phyloP scores from a whole-genome alignment of 2,113 vertebrate genomes.

The Fregetta grallaria region DNA sequence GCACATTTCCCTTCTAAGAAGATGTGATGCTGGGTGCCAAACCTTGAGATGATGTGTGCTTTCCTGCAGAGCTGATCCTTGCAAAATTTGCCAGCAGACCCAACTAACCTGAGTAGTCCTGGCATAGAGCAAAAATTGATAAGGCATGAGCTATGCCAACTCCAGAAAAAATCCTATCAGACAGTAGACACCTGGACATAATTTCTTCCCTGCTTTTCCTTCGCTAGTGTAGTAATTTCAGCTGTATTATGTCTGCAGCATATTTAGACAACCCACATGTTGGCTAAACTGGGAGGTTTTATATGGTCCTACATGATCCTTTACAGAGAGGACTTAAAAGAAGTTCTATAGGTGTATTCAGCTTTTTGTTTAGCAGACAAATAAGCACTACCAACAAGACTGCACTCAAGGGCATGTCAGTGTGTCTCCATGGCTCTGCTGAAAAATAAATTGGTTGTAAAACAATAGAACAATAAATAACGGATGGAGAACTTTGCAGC shows the following conservation, averaged over 20 bases:
- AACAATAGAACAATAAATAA: background rate
- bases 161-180: background rate
- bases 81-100: background rate
- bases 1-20: background rate
- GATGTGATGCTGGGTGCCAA: background rate
- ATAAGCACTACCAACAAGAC: background rate
- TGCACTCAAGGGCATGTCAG: background rate
- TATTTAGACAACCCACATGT: background rate
- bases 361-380: background rate
- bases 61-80: background rate
- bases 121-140: background rate
- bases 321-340: background rate
- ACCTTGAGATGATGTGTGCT: background rate
- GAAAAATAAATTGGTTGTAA: background rate
- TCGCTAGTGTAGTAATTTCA: background rate
- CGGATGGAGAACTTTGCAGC: background rate
- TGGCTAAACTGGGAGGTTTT: background rate
- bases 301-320: background rate
- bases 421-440: background rate
- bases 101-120: background rate
- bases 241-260: background rate
- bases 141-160: background rate
- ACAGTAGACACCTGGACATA: background rate
- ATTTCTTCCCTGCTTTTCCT: background rate
- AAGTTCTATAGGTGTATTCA: background rate